These are phyloP conservation scores for Struthidea cinerea DNA, from an alignment of 2,113 vertebrate species.

Conservation along the genomic window DNA sequence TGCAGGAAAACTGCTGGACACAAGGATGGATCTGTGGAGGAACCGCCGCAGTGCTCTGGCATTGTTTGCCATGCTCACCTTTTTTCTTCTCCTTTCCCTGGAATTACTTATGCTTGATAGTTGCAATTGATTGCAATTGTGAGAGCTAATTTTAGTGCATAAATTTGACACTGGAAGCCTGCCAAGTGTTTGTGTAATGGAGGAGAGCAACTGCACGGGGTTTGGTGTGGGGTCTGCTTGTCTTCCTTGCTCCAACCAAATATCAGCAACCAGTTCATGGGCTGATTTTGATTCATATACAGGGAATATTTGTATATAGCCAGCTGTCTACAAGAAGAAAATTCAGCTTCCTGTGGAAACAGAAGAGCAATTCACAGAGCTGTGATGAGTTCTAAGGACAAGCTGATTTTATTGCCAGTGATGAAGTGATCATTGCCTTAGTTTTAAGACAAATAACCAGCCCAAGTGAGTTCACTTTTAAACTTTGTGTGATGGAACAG, in stretches of 20 bases:
- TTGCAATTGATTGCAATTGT: slow-evolving; percentile 51
- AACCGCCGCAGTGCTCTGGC: background rate
- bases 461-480: background rate
- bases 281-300: background rate
- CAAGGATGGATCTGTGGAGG: background rate
- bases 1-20: background rate
- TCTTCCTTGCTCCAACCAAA: background rate
- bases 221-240: background rate
- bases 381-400: background rate
- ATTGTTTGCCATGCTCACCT: background rate
- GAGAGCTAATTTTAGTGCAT: slow-evolving; percentile 44
- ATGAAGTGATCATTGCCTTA: background rate
- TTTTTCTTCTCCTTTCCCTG: background rate
- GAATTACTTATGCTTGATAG: slow-evolving; percentile 12
- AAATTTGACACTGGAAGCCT: background rate
- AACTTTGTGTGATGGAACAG: background rate
- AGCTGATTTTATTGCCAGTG: background rate
- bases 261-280: background rate
- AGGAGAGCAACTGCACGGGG: background rate
- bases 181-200: slow-evolving; percentile 7
- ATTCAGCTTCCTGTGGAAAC: background rate
- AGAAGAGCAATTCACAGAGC: background rate
- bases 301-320: background rate
- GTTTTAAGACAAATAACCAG: background rate
- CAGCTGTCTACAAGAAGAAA: background rate